Conservation (phyloP, 2,888 invertebrate genomes). For the Pycnomerus fuliginosus region DNA sequence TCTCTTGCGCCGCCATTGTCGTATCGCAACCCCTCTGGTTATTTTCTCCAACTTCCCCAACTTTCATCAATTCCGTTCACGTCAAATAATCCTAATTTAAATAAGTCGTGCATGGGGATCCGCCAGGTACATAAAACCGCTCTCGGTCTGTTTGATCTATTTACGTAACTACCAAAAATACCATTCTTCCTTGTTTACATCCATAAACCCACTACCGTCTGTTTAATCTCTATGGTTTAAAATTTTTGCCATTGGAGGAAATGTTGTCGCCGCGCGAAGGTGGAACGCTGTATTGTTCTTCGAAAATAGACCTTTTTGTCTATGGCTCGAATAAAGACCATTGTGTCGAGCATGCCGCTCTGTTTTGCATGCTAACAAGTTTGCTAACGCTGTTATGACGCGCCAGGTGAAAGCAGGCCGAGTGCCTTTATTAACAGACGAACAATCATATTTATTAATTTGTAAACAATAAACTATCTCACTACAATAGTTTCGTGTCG, state of each 20-base stretch:
- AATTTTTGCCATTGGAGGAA: no score
- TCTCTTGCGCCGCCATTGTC: constrained; percentile 21
- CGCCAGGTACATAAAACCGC: constrained; percentile 10
- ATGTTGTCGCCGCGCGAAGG: no score
- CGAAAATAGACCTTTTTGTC: constrained; percentile 18
- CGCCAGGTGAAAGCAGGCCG: constrained; percentile 10
- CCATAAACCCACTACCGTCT: constrained; percentile 47
- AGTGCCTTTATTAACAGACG: constrained; percentile 6
- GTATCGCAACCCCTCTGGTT: constrained; percentile 2
- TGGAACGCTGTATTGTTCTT: constrained; percentile 20
- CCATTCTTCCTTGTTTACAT: no score
- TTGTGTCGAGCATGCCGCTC: constrained; percentile 13
- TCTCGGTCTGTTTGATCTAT: constrained; percentile 15
- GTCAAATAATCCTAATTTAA: no score
- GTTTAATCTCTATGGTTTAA: constrained; percentile 36
- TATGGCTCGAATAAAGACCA: constrained; percentile 16
- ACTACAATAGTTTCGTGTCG: no score
- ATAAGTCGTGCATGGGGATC: no score
- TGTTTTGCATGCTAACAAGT: constrained; percentile 20
- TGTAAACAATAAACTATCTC: no score
- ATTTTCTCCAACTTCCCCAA: no score
- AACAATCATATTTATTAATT: not conserved
- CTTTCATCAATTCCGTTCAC: no score
- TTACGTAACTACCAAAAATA: constrained; percentile 8
- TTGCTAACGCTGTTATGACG: constrained; percentile 5